Percentiles rank a stretch among this genome's conserved stretches.
Evolutionary conservation across 2,888 invertebrate genomes (phyloP).

Genomic region (Drosophila parthenogenetica): DNA sequence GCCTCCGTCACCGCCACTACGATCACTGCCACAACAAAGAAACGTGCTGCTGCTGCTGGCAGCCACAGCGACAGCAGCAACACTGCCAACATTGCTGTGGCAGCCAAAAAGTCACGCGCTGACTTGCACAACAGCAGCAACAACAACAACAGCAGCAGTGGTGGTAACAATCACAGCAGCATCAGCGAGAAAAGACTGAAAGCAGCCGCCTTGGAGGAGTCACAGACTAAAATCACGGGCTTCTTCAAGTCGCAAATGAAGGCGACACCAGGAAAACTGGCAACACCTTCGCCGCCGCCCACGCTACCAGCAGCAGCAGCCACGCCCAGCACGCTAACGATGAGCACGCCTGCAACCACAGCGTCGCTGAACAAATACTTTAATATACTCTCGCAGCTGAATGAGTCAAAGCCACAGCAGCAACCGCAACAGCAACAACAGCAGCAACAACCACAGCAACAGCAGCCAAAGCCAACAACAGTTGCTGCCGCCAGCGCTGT

Average conservation of each 20-base stretch:
- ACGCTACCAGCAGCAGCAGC: conserved; percentile 25
- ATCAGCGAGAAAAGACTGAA: conserved; percentile 83
- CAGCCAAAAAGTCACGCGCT: conserved; percentile 80
- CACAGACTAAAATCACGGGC: conserved; percentile 91
- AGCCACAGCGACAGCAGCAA: conserved; percentile 24
- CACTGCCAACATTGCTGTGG: conserved; percentile 47
- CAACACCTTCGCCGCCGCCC: conserved; percentile 56
- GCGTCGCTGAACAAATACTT: conserved; percentile 84
- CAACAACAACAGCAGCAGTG: conserved; percentile 27
- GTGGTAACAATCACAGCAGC: conserved; percentile 29
- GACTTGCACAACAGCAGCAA: conserved; percentile 39
- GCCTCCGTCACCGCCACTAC: conserved; percentile 31
- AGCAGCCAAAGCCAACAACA: conserved; percentile 46
- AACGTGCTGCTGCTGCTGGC: conserved; percentile 62
- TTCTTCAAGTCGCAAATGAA: conserved; percentile 94
- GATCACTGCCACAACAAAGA: conserved; percentile 49
- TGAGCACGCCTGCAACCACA: conserved; percentile 80
- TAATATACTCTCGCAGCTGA: conserved; percentile 82
- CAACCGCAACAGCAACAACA: conserved; percentile 57
- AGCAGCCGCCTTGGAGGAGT: conserved; percentile 83
- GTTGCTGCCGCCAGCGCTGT: conserved; percentile 53
- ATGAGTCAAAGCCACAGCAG: conserved; percentile 75
- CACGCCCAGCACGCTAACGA: conserved; percentile 73
- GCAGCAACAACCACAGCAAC: conserved; percentile 43
- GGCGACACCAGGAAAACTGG: conserved; percentile 61